phyloP scores from a whole-genome alignment of 2,797 vertebrate genomes.

The Ispidina picta region DNA sequence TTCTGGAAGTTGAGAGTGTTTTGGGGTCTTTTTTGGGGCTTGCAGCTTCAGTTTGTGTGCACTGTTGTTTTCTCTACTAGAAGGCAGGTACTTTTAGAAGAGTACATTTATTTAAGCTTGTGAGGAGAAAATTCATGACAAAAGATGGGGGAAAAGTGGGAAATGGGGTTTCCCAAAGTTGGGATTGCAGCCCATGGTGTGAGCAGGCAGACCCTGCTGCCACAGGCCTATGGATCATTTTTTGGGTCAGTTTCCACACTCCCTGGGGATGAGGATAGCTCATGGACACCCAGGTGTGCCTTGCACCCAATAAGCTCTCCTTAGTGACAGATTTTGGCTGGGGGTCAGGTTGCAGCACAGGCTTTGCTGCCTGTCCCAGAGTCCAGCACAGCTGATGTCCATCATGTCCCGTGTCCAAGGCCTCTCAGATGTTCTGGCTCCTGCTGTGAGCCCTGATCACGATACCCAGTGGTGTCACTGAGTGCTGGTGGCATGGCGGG shows the following conservation, averaged over 20 bases:
- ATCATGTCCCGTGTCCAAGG: rapidly evolving
- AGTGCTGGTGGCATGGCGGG: background rate
- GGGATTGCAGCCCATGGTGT: no score
- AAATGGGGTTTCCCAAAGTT: background rate
- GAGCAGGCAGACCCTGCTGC: background rate
- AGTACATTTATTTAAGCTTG: background rate
- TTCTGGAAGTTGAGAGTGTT: background rate
- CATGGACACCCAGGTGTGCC: background rate
- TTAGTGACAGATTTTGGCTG: background rate
- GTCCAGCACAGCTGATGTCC: background rate
- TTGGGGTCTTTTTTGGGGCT: background rate
- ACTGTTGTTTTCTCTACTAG: background rate
- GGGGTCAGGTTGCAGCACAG: background rate
- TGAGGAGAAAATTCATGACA: background rate
- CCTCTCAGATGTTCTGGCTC: background rate
- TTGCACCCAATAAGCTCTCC: background rate
- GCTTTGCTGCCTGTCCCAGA: background rate
- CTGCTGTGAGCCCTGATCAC: rapidly evolving
- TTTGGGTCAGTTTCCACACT: rapidly evolving
- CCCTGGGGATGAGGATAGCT: background rate
- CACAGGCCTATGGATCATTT: rapidly evolving
- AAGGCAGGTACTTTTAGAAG: background rate
- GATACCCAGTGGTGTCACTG: background rate
- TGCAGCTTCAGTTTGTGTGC: background rate
- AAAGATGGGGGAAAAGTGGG: background rate